Conservation (phyloP, 2,113 vertebrate genomes). For the Eulemur macaco region DNA sequence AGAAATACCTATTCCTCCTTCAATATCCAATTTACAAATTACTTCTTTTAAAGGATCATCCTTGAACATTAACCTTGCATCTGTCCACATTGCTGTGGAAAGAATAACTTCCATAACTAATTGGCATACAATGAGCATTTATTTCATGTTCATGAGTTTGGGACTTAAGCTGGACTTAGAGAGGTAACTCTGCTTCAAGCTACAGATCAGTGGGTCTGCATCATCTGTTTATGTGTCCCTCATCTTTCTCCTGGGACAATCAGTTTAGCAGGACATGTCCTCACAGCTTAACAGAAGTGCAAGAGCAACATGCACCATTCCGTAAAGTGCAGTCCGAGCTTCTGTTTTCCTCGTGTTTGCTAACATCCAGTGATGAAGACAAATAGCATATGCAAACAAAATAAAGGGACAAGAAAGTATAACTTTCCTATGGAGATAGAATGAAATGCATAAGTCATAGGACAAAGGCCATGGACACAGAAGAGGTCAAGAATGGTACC, state of each 20-base stretch:
- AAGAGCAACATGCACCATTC: neutral
- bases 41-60: neutral
- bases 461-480: neutral
- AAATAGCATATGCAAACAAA: neutral
- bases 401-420: neutral
- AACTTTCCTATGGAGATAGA: neutral
- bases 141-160: neutral
- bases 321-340: neutral
- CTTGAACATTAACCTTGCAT: neutral
- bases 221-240: neutral
- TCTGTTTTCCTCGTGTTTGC: neutral
- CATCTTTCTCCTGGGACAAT: neutral
- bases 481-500: neutral
- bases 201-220: neutral
- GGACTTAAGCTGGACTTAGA: neutral
- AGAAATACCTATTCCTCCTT: neutral
- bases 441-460: neutral
- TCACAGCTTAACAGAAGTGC: neutral
- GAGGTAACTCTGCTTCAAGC: neutral
- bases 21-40: constrained; percentile 1
- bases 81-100: neutral
- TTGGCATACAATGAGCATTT: neutral
- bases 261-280: neutral
- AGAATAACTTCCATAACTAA: neutral
- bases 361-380: neutral